Conservation (phyloP, 2,113 vertebrate genomes). For the Thomomys bottae region DNA sequence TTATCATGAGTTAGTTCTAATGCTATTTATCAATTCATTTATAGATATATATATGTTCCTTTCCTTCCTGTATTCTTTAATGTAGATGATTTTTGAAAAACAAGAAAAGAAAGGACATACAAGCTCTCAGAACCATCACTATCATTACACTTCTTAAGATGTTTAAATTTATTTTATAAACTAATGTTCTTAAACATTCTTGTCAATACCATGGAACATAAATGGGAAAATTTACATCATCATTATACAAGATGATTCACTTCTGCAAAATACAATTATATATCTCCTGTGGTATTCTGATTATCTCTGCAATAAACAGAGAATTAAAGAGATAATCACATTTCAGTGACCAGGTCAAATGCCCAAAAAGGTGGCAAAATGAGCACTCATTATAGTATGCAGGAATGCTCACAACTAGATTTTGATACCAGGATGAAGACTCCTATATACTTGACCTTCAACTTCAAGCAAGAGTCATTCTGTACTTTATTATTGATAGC, state of each 20-base stretch:
- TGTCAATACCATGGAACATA: not conserved
- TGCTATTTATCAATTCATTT: constrained; percentile 13
- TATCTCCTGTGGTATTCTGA: not conserved
- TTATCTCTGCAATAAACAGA: constrained; percentile 69
- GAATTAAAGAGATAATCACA: constrained; percentile 67
- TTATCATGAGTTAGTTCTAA: constrained; percentile 16
- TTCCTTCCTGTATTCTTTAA: not conserved
- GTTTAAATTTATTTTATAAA: constrained; percentile 71
- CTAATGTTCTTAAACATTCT: not conserved
- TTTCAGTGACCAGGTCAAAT: constrained; percentile 22
- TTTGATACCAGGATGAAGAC: not conserved
- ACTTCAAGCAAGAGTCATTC: not conserved
- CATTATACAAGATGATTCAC: constrained; percentile 21
- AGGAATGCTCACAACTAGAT: not conserved
- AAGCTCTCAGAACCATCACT: constrained; percentile 55
- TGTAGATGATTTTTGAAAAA: not conserved
- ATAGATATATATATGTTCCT: not conserved
- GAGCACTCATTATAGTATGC: constrained; percentile 21
- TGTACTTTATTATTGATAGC: no score
- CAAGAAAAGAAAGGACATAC: constrained; percentile 34
- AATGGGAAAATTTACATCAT: constrained; percentile 49
- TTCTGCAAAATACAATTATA: not conserved
- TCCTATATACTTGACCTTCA: not conserved
- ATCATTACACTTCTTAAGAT: constrained; percentile 45
- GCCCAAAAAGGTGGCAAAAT: constrained; percentile 60